Evolutionary conservation across 2,113 vertebrate genomes (phyloP).

Genomic region (Merops nubicus): DNA sequence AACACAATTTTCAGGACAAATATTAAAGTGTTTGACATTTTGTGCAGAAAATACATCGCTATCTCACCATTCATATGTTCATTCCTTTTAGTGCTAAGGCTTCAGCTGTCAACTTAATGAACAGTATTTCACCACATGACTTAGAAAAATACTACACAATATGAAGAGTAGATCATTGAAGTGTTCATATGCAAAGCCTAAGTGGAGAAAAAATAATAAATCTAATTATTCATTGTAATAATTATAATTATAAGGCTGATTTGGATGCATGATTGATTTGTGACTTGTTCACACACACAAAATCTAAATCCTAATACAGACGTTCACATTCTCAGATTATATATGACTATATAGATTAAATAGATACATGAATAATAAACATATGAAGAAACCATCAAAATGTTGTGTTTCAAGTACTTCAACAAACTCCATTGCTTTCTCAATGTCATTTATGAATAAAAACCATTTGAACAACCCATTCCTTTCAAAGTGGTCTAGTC

Average conservation of each 20-base stretch:
- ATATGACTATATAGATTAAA: background rate
- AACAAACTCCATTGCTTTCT: background rate
- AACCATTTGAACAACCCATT: background rate
- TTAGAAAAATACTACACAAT: background rate
- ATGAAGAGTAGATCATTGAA: background rate
- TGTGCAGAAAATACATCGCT: background rate
- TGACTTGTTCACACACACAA: background rate
- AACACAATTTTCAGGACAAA: background rate
- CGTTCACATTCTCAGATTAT: background rate
- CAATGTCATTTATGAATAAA: background rate
- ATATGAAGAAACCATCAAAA: background rate
- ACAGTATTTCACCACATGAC: background rate
- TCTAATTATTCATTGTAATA: constrained; percentile 23
- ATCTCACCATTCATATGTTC: background rate
- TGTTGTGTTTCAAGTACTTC: background rate
- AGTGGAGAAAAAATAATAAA: background rate
- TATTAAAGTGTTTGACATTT: background rate
- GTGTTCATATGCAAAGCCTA: background rate
- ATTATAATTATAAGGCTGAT: background rate
- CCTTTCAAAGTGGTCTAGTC: background rate
- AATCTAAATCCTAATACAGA: background rate
- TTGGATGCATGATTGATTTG: constrained; percentile 12
- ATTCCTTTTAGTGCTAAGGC: background rate
- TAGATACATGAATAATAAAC: background rate
- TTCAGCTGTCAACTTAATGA: constrained; percentile 20